Evolutionary conservation across 2,113 vertebrate genomes (phyloP).

Genomic region (Serranochromis macrocephalus): DNA sequence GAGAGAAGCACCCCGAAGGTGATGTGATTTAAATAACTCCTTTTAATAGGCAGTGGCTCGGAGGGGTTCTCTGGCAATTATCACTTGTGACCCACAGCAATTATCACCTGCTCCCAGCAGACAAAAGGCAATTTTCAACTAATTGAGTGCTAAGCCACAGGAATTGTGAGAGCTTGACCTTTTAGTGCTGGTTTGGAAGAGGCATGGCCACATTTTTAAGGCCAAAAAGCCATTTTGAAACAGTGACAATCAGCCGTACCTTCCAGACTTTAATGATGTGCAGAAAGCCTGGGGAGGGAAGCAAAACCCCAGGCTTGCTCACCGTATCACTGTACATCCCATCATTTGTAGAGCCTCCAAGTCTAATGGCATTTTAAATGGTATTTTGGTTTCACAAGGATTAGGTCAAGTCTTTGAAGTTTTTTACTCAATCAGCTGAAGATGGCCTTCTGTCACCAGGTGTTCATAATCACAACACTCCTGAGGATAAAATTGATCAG

Average conservation of each 20-base stretch:
- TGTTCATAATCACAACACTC: neutral
- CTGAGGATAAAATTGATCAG: neutral
- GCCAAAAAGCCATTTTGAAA: slow-evolving; percentile 1
- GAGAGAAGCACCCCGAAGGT: slow-evolving; percentile 45
- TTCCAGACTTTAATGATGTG: slow-evolving; percentile 1
- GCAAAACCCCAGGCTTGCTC: neutral
- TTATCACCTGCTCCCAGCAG: slow-evolving; percentile 81
- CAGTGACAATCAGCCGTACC: neutral
- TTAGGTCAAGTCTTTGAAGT: neutral
- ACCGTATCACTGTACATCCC: neutral
- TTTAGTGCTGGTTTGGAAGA: slow-evolving; percentile 31
- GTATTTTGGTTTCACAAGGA: neutral
- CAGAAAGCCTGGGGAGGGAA: neutral
- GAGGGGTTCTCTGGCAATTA: slow-evolving; percentile 80
- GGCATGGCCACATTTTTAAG: neutral
- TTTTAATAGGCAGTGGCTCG: slow-evolving; percentile 80
- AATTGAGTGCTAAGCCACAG: slow-evolving; percentile 82
- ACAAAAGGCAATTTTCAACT: slow-evolving; percentile 81
- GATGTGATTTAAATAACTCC: slow-evolving; percentile 84
- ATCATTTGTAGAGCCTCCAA: neutral
- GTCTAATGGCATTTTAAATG: neutral
- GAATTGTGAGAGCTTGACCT: slow-evolving; percentile 61
- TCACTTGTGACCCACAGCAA: slow-evolving; percentile 85
- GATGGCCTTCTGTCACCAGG: neutral
- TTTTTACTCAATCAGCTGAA: neutral